Evolutionary conservation across 2,113 vertebrate genomes (phyloP), one percentile per base, ranked within the genome.

Genomic region (Hyaena hyaena): DNA sequence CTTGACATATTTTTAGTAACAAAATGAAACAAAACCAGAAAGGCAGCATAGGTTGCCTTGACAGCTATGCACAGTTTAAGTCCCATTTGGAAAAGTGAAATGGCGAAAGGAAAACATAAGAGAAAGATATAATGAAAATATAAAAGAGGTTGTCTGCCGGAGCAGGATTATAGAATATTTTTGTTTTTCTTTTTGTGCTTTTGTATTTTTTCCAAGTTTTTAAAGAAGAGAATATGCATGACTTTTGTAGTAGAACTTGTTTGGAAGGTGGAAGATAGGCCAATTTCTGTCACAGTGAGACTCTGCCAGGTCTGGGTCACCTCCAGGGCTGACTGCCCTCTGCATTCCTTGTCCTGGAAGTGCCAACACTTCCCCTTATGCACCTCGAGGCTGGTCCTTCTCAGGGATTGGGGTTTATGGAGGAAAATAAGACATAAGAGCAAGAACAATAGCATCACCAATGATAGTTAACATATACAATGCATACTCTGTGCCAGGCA

Each of bases 1-100:
- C 35, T 88, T 88, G 63, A 73, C n/a, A 48, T 74, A 84, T 76
- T 82, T 93, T 93, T 81, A 65, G 43, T 86, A 61, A 89, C 95
- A 55, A 79, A 35, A 71, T 48, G 39, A 68, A 92, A 61, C 28
- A 65, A 39, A 35, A 31, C 26, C 28, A 69, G 26, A 66, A 82
- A 71, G 23, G 31, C 45, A 58, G 61, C 2, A 16, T 63, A 50
- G 81, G 23, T 86, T 85, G 23, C 39, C 61, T 48, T 39, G 81
- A 61, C 48, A 85, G 73, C 71, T 48, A 31, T 6, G 53, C 58
- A 11, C 33, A 26, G 12, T 21, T 24, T 58, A 48, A 48, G 63
- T 83, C 2, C 50, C 93, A 81, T 82, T 31, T 26, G 33, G n/a
- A 87, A 94, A 95, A 88, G 28, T 53, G 39, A 91, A 88, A 68